A percentile compares a stretch with the other conserved stretches of the same genome.
Conservation (phyloP, 2,113 vertebrate genomes). For the Tenebrosternarchus preto region DNA sequence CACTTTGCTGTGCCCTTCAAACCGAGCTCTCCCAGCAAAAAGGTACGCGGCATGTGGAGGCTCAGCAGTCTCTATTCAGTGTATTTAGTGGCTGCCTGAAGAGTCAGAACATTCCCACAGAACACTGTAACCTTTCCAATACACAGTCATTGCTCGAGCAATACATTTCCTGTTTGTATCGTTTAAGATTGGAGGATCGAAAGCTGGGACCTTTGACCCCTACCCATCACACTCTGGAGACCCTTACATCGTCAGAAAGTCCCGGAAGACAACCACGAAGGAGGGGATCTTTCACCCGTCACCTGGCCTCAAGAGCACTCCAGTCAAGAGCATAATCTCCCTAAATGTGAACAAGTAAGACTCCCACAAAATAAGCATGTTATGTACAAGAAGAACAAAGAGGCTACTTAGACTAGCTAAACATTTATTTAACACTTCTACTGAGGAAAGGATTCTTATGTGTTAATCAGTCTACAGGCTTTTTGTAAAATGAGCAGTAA, state of each 20-base stretch:
- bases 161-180: background rate
- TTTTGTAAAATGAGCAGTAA: background rate
- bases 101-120: background rate
- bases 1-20: slow-evolving; percentile 72
- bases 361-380: background rate
- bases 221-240: slow-evolving; percentile 79
- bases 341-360: slow-evolving; percentile 79
- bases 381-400: background rate
- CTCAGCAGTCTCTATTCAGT: background rate
- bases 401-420: background rate
- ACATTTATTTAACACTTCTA: background rate
- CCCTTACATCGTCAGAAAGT: slow-evolving; percentile 57
- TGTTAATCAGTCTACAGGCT: background rate
- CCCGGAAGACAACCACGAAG: slow-evolving; percentile 37
- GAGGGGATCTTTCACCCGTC: slow-evolving; percentile 74
- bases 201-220: slow-evolving; percentile 81
- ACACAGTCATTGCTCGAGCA: background rate
- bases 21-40: slow-evolving; percentile 84
- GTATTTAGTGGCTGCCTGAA: background rate
- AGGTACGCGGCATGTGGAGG: slow-evolving; percentile 62
- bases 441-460: background rate
- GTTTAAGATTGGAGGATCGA: slow-evolving; percentile 79
- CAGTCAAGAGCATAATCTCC: slow-evolving; percentile 76
- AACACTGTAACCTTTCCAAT: background rate
- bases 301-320: slow-evolving; percentile 78